phyloP scores from a whole-genome alignment of 2,113 vertebrate species.

The Thunnus thynnus region DNA sequence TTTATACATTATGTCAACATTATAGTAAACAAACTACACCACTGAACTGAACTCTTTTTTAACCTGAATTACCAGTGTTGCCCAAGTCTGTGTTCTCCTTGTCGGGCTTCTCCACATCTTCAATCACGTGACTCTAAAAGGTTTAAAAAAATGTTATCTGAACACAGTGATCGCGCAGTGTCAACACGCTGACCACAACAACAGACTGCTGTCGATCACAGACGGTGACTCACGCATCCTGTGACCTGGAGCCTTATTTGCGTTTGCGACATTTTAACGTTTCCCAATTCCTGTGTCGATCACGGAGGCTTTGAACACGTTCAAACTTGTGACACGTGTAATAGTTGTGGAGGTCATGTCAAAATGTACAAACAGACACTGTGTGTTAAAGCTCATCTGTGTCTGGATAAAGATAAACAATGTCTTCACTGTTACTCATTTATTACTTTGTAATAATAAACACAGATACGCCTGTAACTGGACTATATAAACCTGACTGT shows the following conservation, averaged over 20 bases:
- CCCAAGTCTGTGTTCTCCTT: constrained; percentile 22
- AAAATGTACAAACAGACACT: no score
- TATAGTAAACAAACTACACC: no score
- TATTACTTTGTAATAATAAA: no score
- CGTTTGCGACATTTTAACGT: neutral
- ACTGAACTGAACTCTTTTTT: neutral
- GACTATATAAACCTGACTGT: no score
- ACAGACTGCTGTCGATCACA: neutral
- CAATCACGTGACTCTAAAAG: constrained; percentile 61
- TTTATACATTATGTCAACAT: neutral
- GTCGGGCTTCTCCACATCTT: constrained; percentile 46
- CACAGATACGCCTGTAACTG: no score
- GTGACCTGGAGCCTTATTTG: neutral
- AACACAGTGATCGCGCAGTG: neutral
- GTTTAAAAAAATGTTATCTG: constrained; percentile 41
- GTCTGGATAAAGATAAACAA: no score
- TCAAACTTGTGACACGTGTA: no score
- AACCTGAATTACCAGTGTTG: constrained; percentile 46
- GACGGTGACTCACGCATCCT: neutral
- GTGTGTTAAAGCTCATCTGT: no score
- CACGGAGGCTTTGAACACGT: no score
- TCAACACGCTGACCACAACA: constrained; percentile 15
- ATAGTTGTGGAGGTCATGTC: no score
- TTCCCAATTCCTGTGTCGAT: neutral
- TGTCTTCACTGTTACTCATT: no score